These are phyloP conservation scores for Tor tambroides DNA, from an alignment of 2,113 vertebrate genomes.

Conservation along the genomic window DNA sequence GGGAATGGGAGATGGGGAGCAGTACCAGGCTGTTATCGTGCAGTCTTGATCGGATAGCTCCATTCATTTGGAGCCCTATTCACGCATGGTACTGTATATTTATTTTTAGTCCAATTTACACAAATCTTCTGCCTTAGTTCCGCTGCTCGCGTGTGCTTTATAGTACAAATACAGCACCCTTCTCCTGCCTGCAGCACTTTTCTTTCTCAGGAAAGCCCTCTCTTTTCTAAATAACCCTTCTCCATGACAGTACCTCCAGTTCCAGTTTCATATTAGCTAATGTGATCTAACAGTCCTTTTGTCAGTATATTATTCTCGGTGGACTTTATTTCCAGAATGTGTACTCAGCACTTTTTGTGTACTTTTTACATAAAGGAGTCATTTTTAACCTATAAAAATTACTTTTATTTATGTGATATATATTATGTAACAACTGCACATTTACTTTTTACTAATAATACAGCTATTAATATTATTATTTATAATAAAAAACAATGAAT, in stretches of 20 bases:
- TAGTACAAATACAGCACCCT: conserved; percentile 29
- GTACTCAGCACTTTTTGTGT: not conserved
- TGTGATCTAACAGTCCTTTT: conserved; percentile 16
- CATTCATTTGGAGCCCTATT: conserved; percentile 43
- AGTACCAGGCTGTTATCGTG: conserved; percentile 40
- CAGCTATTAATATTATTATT: too few species aligned
- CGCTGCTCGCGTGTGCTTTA: conserved; percentile 30
- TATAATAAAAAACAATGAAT: too few species aligned
- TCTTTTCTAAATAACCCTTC: not conserved
- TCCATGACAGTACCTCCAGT: not conserved
- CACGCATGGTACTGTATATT: conserved; percentile 34
- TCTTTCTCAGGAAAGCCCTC: conserved; percentile 33
- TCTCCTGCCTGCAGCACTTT: conserved; percentile 15
- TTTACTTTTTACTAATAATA: too few species aligned
- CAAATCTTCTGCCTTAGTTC: conserved; percentile 43
- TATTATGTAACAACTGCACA: too few species aligned
- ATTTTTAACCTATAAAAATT: not conserved
- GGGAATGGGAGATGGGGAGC: conserved; percentile 8
- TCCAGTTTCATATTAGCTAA: conserved; percentile 20
- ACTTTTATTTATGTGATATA: not conserved
- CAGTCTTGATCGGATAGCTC: conserved; percentile 31
- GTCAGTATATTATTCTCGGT: not conserved
- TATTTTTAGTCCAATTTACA: conserved; percentile 59
- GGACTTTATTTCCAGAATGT: not conserved
- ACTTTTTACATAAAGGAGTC: not conserved